phyloP scores from a whole-genome alignment of 2,888 invertebrate genomes.

The Chaitophorus viminalis region DNA sequence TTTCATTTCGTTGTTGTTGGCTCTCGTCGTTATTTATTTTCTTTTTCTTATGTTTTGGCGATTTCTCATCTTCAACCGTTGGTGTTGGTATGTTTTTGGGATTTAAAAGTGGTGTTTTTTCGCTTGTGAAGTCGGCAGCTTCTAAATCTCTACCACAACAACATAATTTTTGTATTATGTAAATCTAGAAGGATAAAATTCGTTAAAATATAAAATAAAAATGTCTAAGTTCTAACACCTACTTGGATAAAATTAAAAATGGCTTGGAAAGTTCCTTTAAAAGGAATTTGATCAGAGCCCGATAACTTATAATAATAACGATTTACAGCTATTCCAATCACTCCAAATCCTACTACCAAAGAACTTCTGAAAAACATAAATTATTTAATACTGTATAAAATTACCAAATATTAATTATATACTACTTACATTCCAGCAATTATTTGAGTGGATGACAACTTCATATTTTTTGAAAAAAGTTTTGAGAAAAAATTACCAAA shows the following conservation, averaged over 20 bases:
- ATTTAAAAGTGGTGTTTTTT: slow-evolving; percentile 33
- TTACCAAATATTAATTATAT: neutral
- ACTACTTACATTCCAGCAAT: slow-evolving; percentile 5
- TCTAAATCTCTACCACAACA: neutral
- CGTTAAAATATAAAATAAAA: neutral
- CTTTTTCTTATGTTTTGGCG: neutral
- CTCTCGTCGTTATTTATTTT: neutral
- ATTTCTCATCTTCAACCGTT: neutral
- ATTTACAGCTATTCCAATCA: slow-evolving; percentile 19
- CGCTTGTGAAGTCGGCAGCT: neutral
- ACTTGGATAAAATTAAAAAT: neutral
- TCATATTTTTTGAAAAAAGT: neutral
- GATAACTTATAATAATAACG: slow-evolving; percentile 38
- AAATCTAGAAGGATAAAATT: neutral
- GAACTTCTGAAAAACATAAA: slow-evolving; percentile 16
- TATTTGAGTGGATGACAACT: neutral
- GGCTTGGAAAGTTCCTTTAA: neutral
- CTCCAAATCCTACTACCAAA: neutral
- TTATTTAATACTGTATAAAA: neutral
- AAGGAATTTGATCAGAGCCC: slow-evolving; percentile 45
- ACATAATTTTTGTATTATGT: neutral
- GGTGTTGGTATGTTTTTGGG: neutral
- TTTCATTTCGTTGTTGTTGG: neutral
- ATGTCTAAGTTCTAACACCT: neutral
- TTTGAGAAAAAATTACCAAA: neutral